These are phyloP conservation scores for Diogma glabrata DNA, from an alignment of 2,888 invertebrate species.

Conservation along the genomic window DNA sequence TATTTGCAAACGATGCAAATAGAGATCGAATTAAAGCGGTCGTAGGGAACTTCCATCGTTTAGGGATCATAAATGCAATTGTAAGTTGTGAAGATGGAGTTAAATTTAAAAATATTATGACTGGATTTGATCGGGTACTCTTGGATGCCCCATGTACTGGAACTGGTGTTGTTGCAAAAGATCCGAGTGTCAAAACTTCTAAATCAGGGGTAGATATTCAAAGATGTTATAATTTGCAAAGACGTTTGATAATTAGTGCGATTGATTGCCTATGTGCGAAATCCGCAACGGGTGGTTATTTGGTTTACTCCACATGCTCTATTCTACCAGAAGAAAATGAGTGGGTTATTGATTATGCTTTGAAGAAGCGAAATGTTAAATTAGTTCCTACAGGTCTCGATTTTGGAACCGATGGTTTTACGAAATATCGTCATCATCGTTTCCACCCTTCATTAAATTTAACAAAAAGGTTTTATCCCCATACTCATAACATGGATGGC, in stretches of 20 bases:
- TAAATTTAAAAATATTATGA: constrained; percentile 70
- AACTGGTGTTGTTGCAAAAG: constrained; percentile 95
- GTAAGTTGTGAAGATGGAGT: constrained; percentile 84
- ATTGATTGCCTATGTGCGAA: constrained; percentile 92
- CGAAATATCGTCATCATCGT: constrained; percentile 69
- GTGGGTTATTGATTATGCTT: constrained; percentile 89
- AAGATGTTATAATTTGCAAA: constrained; percentile 83
- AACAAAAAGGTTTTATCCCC: constrained; percentile 90
- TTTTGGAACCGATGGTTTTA: constrained; percentile 92
- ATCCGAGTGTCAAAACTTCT: constrained; percentile 87
- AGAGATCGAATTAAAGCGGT: constrained; percentile 81
- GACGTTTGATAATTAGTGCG: constrained; percentile 85
- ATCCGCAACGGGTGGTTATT: constrained; percentile 82
- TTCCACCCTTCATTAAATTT: constrained; percentile 86
- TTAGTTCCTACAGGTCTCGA: constrained; percentile 86
- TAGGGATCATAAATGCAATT: constrained; percentile 90
- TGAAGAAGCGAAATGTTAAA: constrained; percentile 88
- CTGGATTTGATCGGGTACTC: constrained; percentile 88
- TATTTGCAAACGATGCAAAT: constrained; percentile 94
- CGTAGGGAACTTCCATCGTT: constrained; percentile 90
- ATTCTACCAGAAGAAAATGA: constrained; percentile 98
- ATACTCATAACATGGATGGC: constrained; percentile 98
- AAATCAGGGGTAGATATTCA: constrained; percentile 85
- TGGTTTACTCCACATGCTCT: constrained; percentile 98
- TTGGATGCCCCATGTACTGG: constrained; percentile 98